phyloP scores from a whole-genome alignment of 2,113 vertebrate species.

The Reinhardtius hippoglossoides region DNA sequence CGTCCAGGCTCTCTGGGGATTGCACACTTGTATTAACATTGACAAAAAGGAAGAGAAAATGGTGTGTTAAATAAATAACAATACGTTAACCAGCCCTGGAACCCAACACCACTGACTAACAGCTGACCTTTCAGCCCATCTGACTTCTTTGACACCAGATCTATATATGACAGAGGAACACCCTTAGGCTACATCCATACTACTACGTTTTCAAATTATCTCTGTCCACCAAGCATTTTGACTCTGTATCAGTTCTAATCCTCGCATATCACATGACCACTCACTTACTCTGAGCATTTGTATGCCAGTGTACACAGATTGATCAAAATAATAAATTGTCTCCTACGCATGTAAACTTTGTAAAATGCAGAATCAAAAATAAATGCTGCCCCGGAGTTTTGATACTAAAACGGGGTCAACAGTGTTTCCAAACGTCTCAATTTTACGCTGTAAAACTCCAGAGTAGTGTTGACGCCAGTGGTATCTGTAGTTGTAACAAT shows the following conservation, averaged over 20 bases:
- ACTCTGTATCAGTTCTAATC: neutral
- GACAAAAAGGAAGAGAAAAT: slow-evolving; percentile 23
- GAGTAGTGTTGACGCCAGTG: too few species aligned
- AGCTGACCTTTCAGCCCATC: slow-evolving; percentile 60
- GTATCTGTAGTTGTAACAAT: too few species aligned
- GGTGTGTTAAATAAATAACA: slow-evolving; percentile 28
- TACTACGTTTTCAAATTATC: neutral
- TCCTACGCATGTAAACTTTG: too few species aligned
- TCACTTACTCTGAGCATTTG: neutral
- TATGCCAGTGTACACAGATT: too few species aligned
- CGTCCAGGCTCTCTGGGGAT: slow-evolving; percentile 35
- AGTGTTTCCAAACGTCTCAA: too few species aligned
- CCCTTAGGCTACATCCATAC: neutral
- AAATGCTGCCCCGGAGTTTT: too few species aligned
- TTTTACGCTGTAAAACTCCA: too few species aligned
- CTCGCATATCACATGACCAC: neutral
- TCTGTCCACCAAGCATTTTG: neutral
- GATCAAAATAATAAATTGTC: too few species aligned
- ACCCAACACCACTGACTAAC: slow-evolving; percentile 37
- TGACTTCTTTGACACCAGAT: slow-evolving; percentile 51
- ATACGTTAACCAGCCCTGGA: slow-evolving; percentile 27
- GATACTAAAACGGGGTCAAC: too few species aligned
- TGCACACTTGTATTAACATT: slow-evolving; percentile 49
- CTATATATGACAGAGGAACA: slow-evolving; percentile 34
- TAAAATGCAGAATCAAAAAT: too few species aligned